These are phyloP conservation scores for Notarius lentiginosus DNA, from an alignment of 2,113 vertebrate genomes.

Conservation along the genomic window DNA sequence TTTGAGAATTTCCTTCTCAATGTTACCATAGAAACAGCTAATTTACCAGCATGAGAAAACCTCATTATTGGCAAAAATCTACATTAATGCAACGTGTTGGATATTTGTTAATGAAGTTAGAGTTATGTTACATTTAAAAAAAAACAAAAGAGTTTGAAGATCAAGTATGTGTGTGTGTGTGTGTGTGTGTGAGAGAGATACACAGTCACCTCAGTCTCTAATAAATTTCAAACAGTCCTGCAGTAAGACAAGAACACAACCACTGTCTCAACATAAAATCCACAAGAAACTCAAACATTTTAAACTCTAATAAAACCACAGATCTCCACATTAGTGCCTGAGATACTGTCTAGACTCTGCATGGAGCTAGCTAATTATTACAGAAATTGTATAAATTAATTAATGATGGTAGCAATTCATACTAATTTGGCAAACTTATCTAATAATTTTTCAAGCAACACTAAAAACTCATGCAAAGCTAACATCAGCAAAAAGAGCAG, in stretches of 20 bases:
- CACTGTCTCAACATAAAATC: neutral
- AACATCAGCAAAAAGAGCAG: neutral
- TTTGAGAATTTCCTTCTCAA: too few species aligned
- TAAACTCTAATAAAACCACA: neutral
- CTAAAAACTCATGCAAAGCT: neutral
- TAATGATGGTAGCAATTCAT: neutral
- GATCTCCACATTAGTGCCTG: neutral
- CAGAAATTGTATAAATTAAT: neutral
- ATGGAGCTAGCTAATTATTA: neutral
- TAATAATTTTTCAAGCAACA: neutral
- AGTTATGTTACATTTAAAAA: neutral
- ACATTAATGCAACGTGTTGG: neutral
- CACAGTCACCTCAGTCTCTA: neutral
- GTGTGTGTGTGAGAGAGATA: neutral
- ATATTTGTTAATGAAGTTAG: neutral
- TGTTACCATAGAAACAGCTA: neutral
- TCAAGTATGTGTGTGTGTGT: neutral
- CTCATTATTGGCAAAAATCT: neutral
- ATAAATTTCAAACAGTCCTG: slow-evolving; percentile 10
- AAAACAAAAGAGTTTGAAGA: neutral
- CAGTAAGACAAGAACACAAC: neutral
- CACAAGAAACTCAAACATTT: neutral
- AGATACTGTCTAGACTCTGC: neutral
- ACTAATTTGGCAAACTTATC: neutral
- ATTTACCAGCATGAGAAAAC: neutral